Evolutionary conservation across 2,113 vertebrate species (phyloP).

Genomic region (Upupa epops): DNA sequence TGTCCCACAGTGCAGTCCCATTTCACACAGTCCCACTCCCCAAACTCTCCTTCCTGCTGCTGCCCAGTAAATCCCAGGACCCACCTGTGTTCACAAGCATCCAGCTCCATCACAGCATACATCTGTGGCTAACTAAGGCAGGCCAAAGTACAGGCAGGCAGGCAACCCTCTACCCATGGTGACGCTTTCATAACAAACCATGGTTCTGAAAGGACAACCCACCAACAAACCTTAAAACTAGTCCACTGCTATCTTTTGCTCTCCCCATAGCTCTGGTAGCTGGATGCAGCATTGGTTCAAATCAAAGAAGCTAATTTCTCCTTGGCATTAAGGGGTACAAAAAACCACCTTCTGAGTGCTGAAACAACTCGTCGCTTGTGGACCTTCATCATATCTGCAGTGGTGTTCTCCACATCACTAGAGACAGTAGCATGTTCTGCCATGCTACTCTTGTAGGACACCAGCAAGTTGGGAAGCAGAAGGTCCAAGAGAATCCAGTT

Average conservation of each 20-base stretch:
- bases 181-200: background rate
- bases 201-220: background rate
- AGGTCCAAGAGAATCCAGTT: background rate
- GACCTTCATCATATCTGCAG: background rate
- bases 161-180: background rate
- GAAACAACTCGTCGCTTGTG: background rate
- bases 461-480: rapidly evolving
- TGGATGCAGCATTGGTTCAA: background rate
- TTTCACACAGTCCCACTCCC: background rate
- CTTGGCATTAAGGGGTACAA: background rate
- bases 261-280: background rate
- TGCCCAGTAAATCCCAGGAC: background rate
- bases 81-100: background rate
- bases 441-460: background rate
- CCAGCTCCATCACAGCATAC: background rate
- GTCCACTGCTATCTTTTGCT: background rate
- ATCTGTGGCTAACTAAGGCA: background rate
- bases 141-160: background rate
- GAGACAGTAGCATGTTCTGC: background rate
- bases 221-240: background rate
- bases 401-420: background rate
- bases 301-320: background rate
- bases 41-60: background rate
- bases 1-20: background rate
- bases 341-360: background rate